Evolutionary conservation across 1,140 invertebrate genomes (phyloP).

Genomic region (Thereuonema tuberculata): DNA sequence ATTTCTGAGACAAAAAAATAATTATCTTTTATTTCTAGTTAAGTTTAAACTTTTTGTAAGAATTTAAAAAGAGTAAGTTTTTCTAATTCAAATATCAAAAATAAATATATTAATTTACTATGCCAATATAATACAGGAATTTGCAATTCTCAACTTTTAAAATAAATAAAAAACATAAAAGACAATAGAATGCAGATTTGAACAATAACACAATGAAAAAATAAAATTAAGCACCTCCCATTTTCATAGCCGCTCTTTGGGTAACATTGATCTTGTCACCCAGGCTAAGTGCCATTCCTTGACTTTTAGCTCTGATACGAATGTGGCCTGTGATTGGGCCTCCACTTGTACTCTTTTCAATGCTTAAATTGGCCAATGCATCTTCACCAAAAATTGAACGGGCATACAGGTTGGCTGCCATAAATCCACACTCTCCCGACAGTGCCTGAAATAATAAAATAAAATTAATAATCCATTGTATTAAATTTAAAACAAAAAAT

Average conservation of each 20-base stretch:
- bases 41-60: too few species aligned
- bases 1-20: too few species aligned
- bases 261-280: slow-evolving; percentile 93
- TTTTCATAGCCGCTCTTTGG: slow-evolving; percentile 44
- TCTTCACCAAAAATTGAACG: slow-evolving; percentile 99
- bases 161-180: too few species aligned
- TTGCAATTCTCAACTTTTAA: too few species aligned
- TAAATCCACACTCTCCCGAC: slow-evolving; percentile 92
- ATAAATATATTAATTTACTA: too few species aligned
- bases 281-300: slow-evolving; percentile 94
- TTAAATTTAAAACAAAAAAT: slow-evolving; percentile 8
- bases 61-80: too few species aligned
- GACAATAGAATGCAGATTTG: too few species aligned
- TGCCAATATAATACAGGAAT: too few species aligned
- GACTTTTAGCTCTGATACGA: slow-evolving; percentile 92
- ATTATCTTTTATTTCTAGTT: too few species aligned
- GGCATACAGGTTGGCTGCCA: slow-evolving; percentile 98
- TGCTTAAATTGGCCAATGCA: slow-evolving; percentile 93
- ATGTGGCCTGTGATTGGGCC: slow-evolving; percentile 91
- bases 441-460: slow-evolving; percentile 48
- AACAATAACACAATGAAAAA: too few species aligned
- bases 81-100: too few species aligned
- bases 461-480: slow-evolving; percentile 5
- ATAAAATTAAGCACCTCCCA: background rate
- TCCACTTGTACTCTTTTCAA: slow-evolving; percentile 84